Percentiles rank a stretch among this genome's conserved stretches.
phyloP scores from a whole-genome alignment of 1,140 invertebrate genomes.

The Bombus superbus region DNA sequence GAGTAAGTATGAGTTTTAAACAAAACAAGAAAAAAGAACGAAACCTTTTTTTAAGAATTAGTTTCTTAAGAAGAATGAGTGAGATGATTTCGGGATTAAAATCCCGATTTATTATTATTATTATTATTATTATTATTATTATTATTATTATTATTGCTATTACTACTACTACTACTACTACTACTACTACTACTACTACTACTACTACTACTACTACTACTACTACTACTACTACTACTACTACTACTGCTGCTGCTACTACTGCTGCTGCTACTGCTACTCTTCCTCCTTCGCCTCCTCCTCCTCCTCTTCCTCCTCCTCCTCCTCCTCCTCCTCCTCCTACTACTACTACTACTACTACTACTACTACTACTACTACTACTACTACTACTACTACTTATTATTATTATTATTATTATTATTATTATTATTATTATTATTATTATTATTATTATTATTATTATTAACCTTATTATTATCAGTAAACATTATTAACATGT shows the following conservation, averaged over 20 bases:
- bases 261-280: too few relatives aligned
- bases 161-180: not conserved
- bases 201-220: too few relatives aligned
- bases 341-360: too few relatives aligned
- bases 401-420: not conserved
- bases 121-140: constrained; percentile 40
- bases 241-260: too few relatives aligned
- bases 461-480: constrained; percentile 18
- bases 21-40: constrained; percentile 12
- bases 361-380: too few relatives aligned
- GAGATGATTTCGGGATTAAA: constrained; percentile 22
- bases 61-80: constrained; percentile 48
- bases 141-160: not conserved
- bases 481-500: constrained; percentile 47
- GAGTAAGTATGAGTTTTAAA: constrained; percentile 62
- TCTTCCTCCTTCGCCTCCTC: too few relatives aligned
- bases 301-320: too few relatives aligned
- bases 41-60: constrained; percentile 3
- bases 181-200: not conserved
- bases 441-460: not conserved
- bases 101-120: not conserved
- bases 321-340: too few relatives aligned
- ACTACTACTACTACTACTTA: not conserved
- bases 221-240: too few relatives aligned
- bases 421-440: not conserved